phyloP scores from a whole-genome alignment of 2,797 vertebrate species.

The Pteropus rufus region DNA sequence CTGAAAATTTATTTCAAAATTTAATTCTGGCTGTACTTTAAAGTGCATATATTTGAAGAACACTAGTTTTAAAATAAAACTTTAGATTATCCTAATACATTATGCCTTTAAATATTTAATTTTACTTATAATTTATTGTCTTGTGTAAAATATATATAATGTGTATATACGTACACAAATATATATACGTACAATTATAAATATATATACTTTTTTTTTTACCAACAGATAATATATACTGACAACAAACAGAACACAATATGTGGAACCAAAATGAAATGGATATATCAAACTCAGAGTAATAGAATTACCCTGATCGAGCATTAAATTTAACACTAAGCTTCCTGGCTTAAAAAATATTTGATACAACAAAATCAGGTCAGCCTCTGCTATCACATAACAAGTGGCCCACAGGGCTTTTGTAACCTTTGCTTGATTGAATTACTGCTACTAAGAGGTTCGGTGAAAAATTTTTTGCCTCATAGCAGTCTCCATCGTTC shows the following conservation, averaged over 20 bases:
- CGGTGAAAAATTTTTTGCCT: constrained; percentile 44
- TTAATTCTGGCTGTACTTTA: neutral
- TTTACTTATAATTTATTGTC: neutral
- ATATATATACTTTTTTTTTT: neutral
- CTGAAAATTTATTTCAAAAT: constrained; percentile 12
- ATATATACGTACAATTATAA: neutral
- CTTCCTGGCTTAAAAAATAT: constrained; percentile 54
- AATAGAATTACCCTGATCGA: constrained; percentile 19
- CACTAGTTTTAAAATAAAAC: constrained; percentile 1
- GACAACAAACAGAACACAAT: constrained; percentile 18
- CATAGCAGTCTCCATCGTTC: constrained; percentile 32
- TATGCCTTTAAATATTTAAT: neutral
- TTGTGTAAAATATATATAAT: neutral
- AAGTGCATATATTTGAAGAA: constrained; percentile 1
- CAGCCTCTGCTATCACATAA: constrained; percentile 43
- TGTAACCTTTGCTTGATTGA: constrained; percentile 67
- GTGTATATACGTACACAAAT: neutral
- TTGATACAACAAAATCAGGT: constrained; percentile 48
- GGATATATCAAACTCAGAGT: constrained; percentile 36
- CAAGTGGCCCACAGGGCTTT: constrained; percentile 53
- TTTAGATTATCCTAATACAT: neutral
- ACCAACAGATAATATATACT: neutral
- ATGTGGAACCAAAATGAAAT: constrained; percentile 54
- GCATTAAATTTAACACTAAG: constrained; percentile 58
- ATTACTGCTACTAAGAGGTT: constrained; percentile 55